Conservation (phyloP, 2,113 vertebrate species). For the Promerops cafer region DNA sequence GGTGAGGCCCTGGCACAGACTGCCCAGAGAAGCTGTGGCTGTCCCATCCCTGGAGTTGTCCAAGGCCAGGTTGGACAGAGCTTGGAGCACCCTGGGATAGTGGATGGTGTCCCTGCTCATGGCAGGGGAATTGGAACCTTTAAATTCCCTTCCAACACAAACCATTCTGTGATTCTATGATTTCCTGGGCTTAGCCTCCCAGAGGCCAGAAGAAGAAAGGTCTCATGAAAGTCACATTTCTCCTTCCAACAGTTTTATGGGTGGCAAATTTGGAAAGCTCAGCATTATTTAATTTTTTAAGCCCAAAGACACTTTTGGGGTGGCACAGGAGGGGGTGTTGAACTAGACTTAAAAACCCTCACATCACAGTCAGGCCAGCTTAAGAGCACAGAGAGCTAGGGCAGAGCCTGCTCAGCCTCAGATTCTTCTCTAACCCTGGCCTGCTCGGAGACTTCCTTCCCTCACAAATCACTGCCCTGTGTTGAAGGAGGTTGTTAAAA, state of each 20-base stretch:
- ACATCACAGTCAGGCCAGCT: neutral
- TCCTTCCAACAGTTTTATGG: neutral
- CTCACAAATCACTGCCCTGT: neutral
- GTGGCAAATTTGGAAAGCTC: neutral
- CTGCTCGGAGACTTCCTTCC: neutral
- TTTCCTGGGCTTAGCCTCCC: neutral
- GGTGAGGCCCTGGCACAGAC: accelerated
- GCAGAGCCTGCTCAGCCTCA: neutral
- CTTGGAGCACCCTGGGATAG: accelerated
- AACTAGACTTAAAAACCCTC: neutral
- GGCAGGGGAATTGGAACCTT: neutral
- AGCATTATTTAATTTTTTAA: neutral
- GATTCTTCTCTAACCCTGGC: neutral
- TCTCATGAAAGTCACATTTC: neutral
- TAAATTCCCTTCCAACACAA: neutral
- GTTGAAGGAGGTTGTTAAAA: neutral
- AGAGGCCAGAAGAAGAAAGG: neutral
- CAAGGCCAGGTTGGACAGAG: neutral
- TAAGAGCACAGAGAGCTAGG: neutral
- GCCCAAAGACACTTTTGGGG: neutral
- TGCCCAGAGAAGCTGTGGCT: neutral
- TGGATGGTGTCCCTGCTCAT: too few species aligned
- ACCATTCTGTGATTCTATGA: neutral
- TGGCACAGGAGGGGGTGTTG: neutral
- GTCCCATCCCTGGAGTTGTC: neutral